Percentiles rank a stretch among this genome's conserved stretches.
Conservation (phyloP, 2,113 vertebrate species). For the Neofelis nebulosa region DNA sequence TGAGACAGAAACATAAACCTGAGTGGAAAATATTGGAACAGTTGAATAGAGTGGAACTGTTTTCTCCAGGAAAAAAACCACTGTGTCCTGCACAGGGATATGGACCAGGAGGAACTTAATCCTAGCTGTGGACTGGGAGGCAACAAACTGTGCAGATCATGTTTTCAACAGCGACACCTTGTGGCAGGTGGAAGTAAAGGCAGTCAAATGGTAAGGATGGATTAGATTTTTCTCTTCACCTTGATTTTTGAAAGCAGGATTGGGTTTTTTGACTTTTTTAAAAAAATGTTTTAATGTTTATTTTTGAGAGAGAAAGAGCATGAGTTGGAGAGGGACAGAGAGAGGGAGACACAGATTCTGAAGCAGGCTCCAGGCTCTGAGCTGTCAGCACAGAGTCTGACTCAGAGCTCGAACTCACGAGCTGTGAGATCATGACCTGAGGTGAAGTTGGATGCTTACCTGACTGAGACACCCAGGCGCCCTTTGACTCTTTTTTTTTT, state of each 20-base stretch:
- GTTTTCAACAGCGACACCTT: slow-evolving; percentile 51
- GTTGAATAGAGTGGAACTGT: background rate
- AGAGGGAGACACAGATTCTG: no score
- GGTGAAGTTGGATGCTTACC: no score
- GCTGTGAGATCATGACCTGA: no score
- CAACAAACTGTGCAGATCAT: background rate
- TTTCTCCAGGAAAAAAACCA: background rate
- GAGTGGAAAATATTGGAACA: background rate
- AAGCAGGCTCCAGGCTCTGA: no score
- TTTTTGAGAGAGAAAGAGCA: no score
- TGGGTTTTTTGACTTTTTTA: background rate
- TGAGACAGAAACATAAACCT: background rate
- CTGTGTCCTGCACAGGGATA: background rate
- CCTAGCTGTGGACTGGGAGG: background rate
- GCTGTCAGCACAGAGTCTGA: no score
- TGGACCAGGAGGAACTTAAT: background rate
- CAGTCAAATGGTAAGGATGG: background rate
- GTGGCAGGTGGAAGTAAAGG: slow-evolving; percentile 6
- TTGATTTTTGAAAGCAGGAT: slow-evolving; percentile 1
- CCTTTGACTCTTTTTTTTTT: background rate
- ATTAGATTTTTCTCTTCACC: background rate
- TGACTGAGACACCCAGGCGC: no score
- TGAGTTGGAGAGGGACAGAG: no score
- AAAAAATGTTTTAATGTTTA: no score
- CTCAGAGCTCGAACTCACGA: no score